Evolutionary conservation across 2,797 vertebrate species (phyloP).

Genomic region (Menidia menidia): DNA sequence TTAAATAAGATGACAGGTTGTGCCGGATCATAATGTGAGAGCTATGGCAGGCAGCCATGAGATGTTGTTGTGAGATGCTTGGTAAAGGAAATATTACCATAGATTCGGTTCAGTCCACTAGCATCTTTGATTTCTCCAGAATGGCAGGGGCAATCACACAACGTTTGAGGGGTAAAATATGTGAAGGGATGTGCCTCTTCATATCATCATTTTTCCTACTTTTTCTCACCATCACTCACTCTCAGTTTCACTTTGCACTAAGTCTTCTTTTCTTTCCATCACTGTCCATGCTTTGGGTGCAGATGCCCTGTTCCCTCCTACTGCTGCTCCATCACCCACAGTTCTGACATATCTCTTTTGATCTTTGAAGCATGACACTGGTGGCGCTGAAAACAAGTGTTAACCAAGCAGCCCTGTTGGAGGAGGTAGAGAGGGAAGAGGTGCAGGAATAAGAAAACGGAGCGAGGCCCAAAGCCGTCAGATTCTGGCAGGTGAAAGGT

Average conservation of each 20-base stretch:
- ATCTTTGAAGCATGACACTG: slow-evolving; percentile 49
- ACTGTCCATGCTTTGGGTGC: slow-evolving; percentile 19
- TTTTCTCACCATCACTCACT: slow-evolving; percentile 35
- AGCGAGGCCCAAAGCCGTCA: slow-evolving; percentile 31
- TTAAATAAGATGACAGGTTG: slow-evolving; percentile 19
- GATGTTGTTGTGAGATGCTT: slow-evolving; percentile 29
- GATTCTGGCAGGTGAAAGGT: slow-evolving; percentile 59
- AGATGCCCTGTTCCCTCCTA: slow-evolving; percentile 38
- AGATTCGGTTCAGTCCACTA: slow-evolving; percentile 21
- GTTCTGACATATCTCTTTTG: slow-evolving; percentile 44
- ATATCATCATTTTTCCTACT: slow-evolving; percentile 38
- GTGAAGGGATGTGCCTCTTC: slow-evolving; percentile 27
- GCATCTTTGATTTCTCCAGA: slow-evolving; percentile 1
- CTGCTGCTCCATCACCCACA: slow-evolving; percentile 30
- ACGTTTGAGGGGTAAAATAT: background rate
- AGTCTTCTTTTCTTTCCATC: slow-evolving; percentile 9
- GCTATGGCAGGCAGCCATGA: slow-evolving; percentile 14
- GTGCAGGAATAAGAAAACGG: slow-evolving; percentile 15
- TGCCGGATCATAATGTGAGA: slow-evolving; percentile 30
- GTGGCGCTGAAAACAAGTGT: slow-evolving; percentile 37
- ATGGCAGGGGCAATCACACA: background rate
- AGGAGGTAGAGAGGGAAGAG: background rate
- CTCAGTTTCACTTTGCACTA: slow-evolving; percentile 27
- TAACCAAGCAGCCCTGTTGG: slow-evolving; percentile 38
- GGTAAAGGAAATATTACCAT: slow-evolving; percentile 24